A percentile compares a stretch with the other conserved stretches of the same genome.
Conservation (phyloP, 2,888 invertebrate genomes). For the Microplitis deprimator region DNA sequence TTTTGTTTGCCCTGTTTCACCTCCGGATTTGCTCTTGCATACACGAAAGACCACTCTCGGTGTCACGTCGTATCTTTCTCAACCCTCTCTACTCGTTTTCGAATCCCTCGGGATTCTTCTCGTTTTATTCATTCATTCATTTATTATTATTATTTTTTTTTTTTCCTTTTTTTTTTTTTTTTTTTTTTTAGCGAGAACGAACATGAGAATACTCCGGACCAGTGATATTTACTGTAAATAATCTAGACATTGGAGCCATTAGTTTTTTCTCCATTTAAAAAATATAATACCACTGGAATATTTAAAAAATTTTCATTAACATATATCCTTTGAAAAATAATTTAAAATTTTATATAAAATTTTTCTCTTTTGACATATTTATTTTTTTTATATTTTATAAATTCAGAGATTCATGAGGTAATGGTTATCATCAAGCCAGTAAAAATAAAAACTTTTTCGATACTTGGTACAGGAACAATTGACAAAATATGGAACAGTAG, state of each 20-base stretch:
- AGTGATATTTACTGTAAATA: background rate
- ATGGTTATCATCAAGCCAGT: too few relatives aligned
- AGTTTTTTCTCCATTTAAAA: background rate
- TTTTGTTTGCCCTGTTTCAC: constrained; percentile 55
- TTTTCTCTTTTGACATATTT: too few relatives aligned
- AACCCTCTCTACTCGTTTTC: constrained; percentile 15
- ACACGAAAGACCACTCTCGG: constrained; percentile 66
- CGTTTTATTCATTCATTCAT: constrained; percentile 14
- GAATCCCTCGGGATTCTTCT: background rate
- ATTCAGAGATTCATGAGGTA: too few relatives aligned
- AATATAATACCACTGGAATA: background rate
- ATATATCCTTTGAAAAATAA: background rate
- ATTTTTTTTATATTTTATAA: too few relatives aligned
- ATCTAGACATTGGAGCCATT: background rate
- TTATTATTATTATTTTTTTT: background rate
- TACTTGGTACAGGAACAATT: too few relatives aligned
- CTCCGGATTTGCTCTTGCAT: constrained; percentile 64
- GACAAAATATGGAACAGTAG: too few relatives aligned
- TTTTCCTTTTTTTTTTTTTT: constrained; percentile 9
- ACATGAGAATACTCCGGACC: constrained; percentile 15
- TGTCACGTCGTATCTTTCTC: constrained; percentile 45
- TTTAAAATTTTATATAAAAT: background rate
- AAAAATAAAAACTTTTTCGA: too few relatives aligned
- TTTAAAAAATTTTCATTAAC: background rate
- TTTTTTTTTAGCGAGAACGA: background rate